A percentile compares a stretch with the other conserved stretches of the same genome.
Evolutionary conservation across 2,113 vertebrate genomes (phyloP).

Genomic region (Odobenus rosmarus): DNA sequence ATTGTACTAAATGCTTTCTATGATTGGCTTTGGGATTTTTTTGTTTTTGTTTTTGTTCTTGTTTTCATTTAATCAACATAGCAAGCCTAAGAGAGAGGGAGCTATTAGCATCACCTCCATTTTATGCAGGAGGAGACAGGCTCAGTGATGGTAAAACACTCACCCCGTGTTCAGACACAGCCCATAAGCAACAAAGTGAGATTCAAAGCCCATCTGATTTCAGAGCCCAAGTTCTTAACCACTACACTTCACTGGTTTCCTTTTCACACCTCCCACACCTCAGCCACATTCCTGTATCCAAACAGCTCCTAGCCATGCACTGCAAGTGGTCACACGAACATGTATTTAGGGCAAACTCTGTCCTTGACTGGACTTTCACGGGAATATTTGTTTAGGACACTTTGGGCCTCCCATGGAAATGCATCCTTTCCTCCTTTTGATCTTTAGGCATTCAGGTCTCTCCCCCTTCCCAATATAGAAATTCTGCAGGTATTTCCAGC

Average conservation of each 20-base stretch:
- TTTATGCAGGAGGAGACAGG: background rate
- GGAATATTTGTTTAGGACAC: background rate
- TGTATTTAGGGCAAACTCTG: background rate
- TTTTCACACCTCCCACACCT: background rate
- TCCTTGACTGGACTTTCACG: background rate
- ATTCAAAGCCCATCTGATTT: background rate
- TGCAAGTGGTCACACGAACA: background rate
- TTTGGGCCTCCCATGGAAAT: background rate
- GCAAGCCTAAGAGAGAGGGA: background rate
- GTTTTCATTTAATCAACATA: background rate
- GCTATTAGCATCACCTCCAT: background rate
- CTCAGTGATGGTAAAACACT: background rate
- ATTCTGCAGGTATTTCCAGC: background rate
- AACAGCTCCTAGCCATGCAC: background rate
- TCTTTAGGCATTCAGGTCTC: background rate
- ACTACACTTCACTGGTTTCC: background rate
- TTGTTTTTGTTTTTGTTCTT: background rate
- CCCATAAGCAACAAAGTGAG: background rate
- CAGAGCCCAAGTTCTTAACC: background rate
- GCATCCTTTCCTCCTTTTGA: background rate
- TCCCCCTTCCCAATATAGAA: background rate
- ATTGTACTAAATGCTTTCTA: background rate
- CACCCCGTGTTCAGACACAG: background rate
- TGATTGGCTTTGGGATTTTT: background rate
- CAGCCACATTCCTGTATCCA: background rate